Evolutionary conservation across 2,888 invertebrate genomes (phyloP).

Genomic region (Trachelus stipa): DNA sequence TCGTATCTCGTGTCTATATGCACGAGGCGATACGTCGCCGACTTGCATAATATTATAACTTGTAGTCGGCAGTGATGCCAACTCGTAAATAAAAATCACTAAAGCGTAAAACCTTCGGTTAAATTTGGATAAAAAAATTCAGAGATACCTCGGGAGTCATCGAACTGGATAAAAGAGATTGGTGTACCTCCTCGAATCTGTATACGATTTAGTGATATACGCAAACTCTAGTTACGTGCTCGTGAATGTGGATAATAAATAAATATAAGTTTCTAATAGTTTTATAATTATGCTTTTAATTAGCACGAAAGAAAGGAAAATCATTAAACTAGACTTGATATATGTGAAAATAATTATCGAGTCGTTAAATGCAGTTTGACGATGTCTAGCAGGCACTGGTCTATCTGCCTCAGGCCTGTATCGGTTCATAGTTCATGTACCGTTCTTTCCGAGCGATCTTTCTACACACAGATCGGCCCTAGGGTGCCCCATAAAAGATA

Average conservation of each 20-base stretch:
- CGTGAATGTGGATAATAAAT: background rate
- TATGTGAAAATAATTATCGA: background rate
- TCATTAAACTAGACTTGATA: background rate
- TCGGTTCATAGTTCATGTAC: slow-evolving; percentile 46
- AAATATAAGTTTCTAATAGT: background rate
- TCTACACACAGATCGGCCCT: slow-evolving; percentile 39
- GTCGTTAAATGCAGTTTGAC: background rate
- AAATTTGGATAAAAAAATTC: background rate
- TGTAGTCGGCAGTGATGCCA: background rate
- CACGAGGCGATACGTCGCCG: background rate
- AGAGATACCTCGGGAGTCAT: background rate
- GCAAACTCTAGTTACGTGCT: background rate
- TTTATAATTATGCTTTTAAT: background rate
- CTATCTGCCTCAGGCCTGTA: slow-evolving; percentile 20
- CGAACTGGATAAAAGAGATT: background rate
- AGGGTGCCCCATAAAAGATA: slow-evolving; percentile 57
- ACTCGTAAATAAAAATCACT: background rate
- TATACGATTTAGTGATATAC: background rate
- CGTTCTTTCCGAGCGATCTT: slow-evolving; percentile 40
- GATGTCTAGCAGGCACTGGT: background rate
- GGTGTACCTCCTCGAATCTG: background rate
- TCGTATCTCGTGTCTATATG: background rate
- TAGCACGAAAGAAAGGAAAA: background rate
- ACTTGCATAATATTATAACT: background rate
- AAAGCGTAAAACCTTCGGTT: background rate